Conservation (phyloP, 2,888 invertebrate species). For the Xanthia icteritia region DNA sequence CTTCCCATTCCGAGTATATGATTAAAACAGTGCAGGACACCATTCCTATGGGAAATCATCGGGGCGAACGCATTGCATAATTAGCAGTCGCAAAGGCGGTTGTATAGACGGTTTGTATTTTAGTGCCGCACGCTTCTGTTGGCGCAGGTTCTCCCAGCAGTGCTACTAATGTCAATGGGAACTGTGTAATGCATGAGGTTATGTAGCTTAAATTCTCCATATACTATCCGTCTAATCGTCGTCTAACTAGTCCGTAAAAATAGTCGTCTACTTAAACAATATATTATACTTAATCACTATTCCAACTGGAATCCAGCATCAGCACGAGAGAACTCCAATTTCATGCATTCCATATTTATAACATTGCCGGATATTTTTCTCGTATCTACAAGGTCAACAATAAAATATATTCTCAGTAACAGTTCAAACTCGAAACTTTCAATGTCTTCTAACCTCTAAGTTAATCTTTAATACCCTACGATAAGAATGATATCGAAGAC, state of each 20-base stretch:
- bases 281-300: background rate
- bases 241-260: no score
- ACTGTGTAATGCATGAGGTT: background rate
- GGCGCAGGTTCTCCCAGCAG: background rate
- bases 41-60: constrained; percentile 88
- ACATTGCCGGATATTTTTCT: background rate
- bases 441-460: background rate
- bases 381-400: background rate
- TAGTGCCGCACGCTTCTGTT: constrained; percentile 57
- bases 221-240: background rate
- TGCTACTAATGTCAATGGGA: background rate
- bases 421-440: constrained; percentile 8
- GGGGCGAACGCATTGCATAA: constrained; percentile 87
- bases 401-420: background rate
- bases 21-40: constrained; percentile 89
- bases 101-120: constrained; percentile 73
- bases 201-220: background rate
- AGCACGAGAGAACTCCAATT: background rate
- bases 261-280: background rate
- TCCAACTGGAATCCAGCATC: background rate
- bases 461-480: constrained; percentile 20
- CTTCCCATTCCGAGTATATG: constrained; percentile 85
- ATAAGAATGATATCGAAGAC: constrained; percentile 58
- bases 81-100: constrained; percentile 85
- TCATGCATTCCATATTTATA: background rate